Conservation (phyloP, 30 jellyfish, hydroid and myxozoan species). For the Aurelia coerulea region DNA sequence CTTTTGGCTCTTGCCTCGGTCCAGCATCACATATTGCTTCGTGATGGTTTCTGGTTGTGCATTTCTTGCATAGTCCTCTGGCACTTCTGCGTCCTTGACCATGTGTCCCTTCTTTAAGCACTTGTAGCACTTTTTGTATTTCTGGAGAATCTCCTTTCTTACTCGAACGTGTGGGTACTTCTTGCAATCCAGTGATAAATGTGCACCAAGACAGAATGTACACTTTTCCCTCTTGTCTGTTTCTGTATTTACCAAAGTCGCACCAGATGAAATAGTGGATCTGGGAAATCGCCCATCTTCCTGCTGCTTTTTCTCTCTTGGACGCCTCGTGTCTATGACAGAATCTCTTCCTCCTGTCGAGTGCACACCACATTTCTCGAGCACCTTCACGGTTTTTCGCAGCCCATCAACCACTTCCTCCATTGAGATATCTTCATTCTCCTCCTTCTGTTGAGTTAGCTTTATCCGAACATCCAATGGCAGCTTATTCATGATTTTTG, state of each 20-base stretch:
- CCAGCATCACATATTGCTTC: conserved; percentile 23
- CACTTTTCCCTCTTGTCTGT: conserved; percentile 8
- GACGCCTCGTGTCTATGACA: no score
- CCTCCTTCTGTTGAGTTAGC: conserved; percentile 21
- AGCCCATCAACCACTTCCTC: conserved; percentile 11
- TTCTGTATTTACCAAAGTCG: conserved; percentile 19
- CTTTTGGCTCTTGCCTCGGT: conserved; percentile 4
- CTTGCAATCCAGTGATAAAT: conserved; percentile 27
- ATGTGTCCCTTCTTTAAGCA: conserved; percentile 42
- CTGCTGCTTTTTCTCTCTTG: no score
- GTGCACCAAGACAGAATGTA: conserved; percentile 19
- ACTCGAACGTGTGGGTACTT: conserved; percentile 4
- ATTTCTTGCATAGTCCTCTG: conserved; percentile 14
- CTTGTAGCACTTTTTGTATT: conserved; percentile 26
- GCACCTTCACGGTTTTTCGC: conserved; percentile 19
- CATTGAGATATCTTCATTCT: conserved; percentile 11
- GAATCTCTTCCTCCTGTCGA: no score
- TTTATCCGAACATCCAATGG: conserved; percentile 24
- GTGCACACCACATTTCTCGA: conserved; percentile 38
- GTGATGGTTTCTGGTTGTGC: conserved; percentile 17
- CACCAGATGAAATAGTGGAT: conserved; percentile 15
- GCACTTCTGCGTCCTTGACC: conserved; percentile 19
- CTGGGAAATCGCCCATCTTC: no score
- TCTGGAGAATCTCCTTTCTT: conserved; percentile 15
- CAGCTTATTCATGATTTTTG: conserved; percentile 26